Evolutionary conservation across 2,113 vertebrate genomes (phyloP).

Genomic region (Trochalopteron elliotii): DNA sequence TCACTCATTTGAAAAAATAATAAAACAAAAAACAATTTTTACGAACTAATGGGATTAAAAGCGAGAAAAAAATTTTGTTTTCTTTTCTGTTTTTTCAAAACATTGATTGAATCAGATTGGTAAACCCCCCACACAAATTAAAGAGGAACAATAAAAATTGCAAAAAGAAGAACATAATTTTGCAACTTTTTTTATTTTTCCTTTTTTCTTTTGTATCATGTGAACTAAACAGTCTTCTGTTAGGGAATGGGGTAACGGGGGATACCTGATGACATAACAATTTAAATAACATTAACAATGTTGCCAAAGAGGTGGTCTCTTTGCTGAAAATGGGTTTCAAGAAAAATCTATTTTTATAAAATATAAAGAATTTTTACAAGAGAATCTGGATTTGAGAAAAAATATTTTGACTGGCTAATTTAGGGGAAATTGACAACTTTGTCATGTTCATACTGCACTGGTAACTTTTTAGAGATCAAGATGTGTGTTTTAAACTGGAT

Average conservation of each 20-base stretch:
- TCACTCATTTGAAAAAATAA: constrained; percentile 86
- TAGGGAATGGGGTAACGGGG: constrained; percentile 90
- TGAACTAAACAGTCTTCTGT: constrained; percentile 99
- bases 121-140: constrained; percentile 82
- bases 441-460: constrained; percentile 99
- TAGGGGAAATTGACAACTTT: constrained; percentile 98
- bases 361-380: constrained; percentile 99
- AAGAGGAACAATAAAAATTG: constrained; percentile 87
- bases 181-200: constrained; percentile 87
- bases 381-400: constrained; percentile 99
- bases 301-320: constrained; percentile 99
- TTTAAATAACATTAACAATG: constrained; percentile 98
- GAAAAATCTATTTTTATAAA: constrained; percentile 99
- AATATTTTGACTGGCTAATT: constrained; percentile 99
- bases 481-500: constrained; percentile 98
- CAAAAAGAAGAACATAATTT: constrained; percentile 84
- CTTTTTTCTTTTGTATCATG: constrained; percentile 89
- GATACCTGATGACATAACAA: constrained; percentile 98
- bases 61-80: constrained; percentile 78
- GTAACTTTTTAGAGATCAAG: constrained; percentile 99
- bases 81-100: constrained; percentile 73
- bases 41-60: constrained; percentile 81
- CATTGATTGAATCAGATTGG: constrained; percentile 88
- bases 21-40: constrained; percentile 84
- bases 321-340: constrained; percentile 99